phyloP scores from a whole-genome alignment of 2,888 invertebrate genomes.

The Ectemnius continuus region DNA sequence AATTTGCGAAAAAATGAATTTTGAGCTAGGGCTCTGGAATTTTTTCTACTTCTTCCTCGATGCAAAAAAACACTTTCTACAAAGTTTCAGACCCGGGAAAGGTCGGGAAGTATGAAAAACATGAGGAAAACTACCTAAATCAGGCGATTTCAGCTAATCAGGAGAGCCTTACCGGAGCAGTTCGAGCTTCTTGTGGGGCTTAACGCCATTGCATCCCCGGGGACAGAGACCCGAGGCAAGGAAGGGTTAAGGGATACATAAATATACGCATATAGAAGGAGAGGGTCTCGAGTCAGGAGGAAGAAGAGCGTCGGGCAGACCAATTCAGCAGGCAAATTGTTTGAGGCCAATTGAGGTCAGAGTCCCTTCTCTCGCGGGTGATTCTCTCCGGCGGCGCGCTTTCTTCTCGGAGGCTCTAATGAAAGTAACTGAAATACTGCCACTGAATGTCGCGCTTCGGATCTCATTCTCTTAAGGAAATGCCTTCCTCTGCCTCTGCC shows the following conservation, averaged over 20 bases:
- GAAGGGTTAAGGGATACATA: slow-evolving; percentile 18
- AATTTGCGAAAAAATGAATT: no score
- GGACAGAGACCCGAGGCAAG: slow-evolving; percentile 10
- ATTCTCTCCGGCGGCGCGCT: slow-evolving; percentile 15
- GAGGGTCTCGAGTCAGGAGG: not conserved
- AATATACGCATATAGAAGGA: slow-evolving; percentile 10
- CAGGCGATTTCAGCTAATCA: no score
- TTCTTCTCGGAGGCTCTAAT: slow-evolving; percentile 46
- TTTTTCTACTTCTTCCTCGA: no score
- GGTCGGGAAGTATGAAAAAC: not conserved
- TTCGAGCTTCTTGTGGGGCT: slow-evolving; percentile 8
- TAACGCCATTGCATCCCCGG: slow-evolving; percentile 15
- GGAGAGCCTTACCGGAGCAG: not conserved
- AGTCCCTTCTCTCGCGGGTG: slow-evolving; percentile 21
- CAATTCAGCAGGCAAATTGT: slow-evolving; percentile 54
- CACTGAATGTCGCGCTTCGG: slow-evolving; percentile 49
- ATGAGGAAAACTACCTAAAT: no score
- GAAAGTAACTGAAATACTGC: slow-evolving; percentile 62
- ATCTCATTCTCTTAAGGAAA: slow-evolving; percentile 57
- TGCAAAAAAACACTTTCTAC: no score
- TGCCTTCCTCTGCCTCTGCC: slow-evolving; percentile 20
- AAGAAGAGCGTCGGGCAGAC: slow-evolving; percentile 19
- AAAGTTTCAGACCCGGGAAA: no score
- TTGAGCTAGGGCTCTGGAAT: no score
- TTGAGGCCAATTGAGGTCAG: slow-evolving; percentile 55